These are phyloP conservation scores for Pipistrellus pygmaeus DNA, from an alignment of 2,797 vertebrate genomes.

Conservation along the genomic window DNA sequence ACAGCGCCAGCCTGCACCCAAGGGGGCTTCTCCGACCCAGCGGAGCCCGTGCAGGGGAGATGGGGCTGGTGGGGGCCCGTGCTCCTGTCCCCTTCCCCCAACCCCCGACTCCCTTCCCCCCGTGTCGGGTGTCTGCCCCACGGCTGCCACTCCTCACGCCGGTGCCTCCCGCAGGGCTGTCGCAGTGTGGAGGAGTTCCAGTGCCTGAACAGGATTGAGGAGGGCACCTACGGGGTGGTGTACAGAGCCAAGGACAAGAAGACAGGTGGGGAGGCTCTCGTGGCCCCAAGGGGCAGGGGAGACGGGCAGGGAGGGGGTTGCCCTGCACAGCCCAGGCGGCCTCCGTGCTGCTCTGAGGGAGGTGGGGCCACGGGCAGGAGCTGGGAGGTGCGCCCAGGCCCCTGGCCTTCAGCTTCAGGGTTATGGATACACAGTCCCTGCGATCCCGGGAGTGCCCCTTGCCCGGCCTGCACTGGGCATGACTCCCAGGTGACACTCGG, in stretches of 20 bases:
- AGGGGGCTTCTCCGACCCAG: background rate
- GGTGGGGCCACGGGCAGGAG: rapidly evolving
- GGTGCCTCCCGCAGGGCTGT: slow-evolving; percentile 91
- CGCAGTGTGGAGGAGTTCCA: slow-evolving; percentile 99
- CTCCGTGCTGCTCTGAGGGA: too few species aligned
- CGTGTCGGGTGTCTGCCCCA: too few species aligned
- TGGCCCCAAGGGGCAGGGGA: background rate
- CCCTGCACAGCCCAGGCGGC: background rate
- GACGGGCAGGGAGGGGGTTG: rapidly evolving
- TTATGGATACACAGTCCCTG: rapidly evolving
- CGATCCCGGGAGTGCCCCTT: background rate
- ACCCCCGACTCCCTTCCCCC: too few species aligned
- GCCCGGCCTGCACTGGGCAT: background rate
- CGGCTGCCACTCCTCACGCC: rapidly evolving
- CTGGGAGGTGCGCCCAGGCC: rapidly evolving
- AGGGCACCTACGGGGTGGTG: slow-evolving; percentile 98
- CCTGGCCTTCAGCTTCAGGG: background rate
- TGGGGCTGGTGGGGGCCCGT: background rate
- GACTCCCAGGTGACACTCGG: background rate
- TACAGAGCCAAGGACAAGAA: slow-evolving; percentile 99
- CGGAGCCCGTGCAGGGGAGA: too few species aligned
- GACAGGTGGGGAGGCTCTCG: slow-evolving; percentile 89
- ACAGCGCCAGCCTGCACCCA: too few species aligned
- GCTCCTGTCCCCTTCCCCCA: too few species aligned
- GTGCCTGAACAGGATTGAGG: slow-evolving; percentile 98